Conservation (phyloP, 2,113 vertebrate species). For the Cairina moschata region DNA sequence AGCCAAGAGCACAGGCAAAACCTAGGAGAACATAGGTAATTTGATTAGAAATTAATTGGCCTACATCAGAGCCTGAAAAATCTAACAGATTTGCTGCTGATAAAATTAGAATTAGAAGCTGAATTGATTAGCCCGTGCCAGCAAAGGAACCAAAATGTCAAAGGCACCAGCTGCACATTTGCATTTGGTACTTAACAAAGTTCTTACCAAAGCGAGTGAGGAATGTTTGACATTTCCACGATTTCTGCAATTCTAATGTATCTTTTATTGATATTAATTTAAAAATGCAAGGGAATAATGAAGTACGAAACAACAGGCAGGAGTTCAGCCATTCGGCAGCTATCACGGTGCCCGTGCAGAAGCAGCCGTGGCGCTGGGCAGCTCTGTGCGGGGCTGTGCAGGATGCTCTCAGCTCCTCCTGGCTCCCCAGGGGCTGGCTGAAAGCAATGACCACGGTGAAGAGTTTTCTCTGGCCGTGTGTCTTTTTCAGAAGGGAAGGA, state of each 20-base stretch:
- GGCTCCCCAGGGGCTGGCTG: no score
- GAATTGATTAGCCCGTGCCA: conserved; percentile 67
- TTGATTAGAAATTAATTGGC: conserved; percentile 62
- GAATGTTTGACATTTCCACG: conserved; percentile 71
- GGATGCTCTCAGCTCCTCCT: no score
- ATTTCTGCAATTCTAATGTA: conserved; percentile 62
- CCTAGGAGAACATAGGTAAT: conserved; percentile 8
- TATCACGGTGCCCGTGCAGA: background rate
- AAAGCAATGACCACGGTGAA: no score
- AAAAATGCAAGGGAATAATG: background rate
- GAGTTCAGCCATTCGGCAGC: background rate
- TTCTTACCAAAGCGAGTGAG: conserved; percentile 58
- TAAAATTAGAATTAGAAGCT: conserved; percentile 64
- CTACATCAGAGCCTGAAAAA: conserved; percentile 37
- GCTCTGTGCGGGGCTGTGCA: background rate
- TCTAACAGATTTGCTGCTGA: conserved; percentile 62
- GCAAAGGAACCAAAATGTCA: conserved; percentile 69
- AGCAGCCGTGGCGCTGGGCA: background rate
- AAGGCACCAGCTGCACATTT: conserved; percentile 72
- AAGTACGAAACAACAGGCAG: background rate
- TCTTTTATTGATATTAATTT: conserved; percentile 43
- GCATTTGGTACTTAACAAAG: conserved; percentile 67
- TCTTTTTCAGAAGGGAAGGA: background rate
- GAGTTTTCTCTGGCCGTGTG: no score
- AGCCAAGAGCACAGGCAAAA: rapidly evolving